A percentile compares a stretch with the other conserved stretches of the same genome.
phyloP scores from a whole-genome alignment of 1,140 invertebrate genomes.

The Acyrthosiphon pisum region DNA sequence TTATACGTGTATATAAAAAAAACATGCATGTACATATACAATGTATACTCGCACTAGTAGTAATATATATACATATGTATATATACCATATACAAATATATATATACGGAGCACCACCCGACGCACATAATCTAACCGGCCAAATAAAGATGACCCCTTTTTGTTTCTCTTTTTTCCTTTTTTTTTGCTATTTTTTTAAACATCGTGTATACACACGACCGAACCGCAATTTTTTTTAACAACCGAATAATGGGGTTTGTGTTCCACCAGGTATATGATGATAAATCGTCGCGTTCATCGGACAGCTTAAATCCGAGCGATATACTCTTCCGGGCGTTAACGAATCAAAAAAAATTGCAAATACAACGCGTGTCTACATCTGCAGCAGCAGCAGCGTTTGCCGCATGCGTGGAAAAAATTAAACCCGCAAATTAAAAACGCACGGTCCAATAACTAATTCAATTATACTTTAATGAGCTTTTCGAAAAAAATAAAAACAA shows the following conservation, averaged over 20 bases:
- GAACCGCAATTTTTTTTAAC: conserved; percentile 13
- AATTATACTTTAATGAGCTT: conserved; percentile 55
- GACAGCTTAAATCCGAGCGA: conserved; percentile 49
- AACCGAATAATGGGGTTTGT: conserved; percentile 31
- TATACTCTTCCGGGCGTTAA: conserved; percentile 11
- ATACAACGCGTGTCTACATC: neutral
- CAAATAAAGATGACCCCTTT: conserved; percentile 37
- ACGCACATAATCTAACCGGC: neutral
- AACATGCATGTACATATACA: neutral
- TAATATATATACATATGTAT: neutral
- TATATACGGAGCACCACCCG: too few relatives aligned
- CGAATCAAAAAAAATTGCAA: neutral
- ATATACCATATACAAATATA: neutral
- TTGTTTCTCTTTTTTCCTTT: neutral
- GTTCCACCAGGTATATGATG: conserved; percentile 39
- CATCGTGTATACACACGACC: neutral
- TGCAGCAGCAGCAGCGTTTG: too few relatives aligned
- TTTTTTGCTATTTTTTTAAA: neutral
- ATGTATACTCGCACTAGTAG: neutral
- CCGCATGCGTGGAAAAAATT: neutral
- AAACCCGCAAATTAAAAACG: conserved; percentile 52
- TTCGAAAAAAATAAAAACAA: neutral
- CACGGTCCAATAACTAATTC: conserved; percentile 50
- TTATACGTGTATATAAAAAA: too few relatives aligned
- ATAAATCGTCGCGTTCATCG: conserved; percentile 39